Percentiles rank a stretch among this genome's conserved stretches.
phyloP scores from a whole-genome alignment of 2,113 vertebrate species.

The Ariopsis seemanni region DNA sequence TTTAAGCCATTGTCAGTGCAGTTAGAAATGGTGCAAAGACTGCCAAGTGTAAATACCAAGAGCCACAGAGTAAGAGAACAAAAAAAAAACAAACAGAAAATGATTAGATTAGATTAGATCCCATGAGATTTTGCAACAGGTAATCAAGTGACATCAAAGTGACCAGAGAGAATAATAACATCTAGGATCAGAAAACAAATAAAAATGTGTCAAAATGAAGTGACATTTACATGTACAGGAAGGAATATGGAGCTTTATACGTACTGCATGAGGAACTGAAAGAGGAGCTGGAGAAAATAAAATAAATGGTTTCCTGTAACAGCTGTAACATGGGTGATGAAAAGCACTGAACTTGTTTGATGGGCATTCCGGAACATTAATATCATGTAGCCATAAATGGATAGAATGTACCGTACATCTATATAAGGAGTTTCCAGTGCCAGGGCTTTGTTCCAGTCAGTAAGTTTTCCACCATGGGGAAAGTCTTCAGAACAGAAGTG shows the following conservation, averaged over 20 bases:
- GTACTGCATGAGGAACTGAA: not conserved
- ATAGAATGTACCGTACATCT: not conserved
- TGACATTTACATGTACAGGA: not conserved
- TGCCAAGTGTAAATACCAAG: conserved; percentile 18
- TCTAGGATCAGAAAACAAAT: not conserved
- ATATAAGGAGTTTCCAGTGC: not conserved
- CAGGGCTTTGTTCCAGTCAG: not conserved
- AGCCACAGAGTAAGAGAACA: not conserved
- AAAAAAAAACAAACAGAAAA: not conserved
- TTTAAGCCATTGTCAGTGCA: conserved; percentile 4
- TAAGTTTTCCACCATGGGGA: not conserved
- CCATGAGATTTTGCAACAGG: not conserved
- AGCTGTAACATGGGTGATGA: not conserved
- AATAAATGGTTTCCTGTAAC: not conserved
- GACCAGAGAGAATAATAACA: not conserved
- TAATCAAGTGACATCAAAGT: not conserved
- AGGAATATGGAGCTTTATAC: not conserved
- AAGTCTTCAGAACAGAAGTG: not conserved
- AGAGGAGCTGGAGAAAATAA: not conserved
- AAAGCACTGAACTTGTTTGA: not conserved
- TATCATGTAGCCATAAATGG: not conserved
- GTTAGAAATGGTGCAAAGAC: not conserved
- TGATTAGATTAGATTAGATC: not conserved
- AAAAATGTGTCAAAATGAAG: not conserved
- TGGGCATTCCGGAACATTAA: not conserved